Base-by-base conservation (phyloP, 2,113 vertebrate genomes). In the Panthera tigris region DNA sequence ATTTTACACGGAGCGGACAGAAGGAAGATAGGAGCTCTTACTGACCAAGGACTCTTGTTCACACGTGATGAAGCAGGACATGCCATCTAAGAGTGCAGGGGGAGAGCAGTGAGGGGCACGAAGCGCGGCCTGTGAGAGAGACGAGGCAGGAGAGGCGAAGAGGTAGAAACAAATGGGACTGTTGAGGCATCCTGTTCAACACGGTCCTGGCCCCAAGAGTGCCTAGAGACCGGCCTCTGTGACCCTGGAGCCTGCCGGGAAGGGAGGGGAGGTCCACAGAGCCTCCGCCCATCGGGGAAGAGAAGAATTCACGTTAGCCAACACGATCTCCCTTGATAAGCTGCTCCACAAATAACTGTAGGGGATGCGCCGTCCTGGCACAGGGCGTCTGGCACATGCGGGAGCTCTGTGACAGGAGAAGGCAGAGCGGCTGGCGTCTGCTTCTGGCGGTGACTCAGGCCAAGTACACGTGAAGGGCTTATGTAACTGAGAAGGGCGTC, bases 341-440 rank as follows among this genome's bases (percentile, higher is more conserved):
- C n/a, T 63, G 78, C 55, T 36, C 50, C 23, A 83, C 25, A 39
- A 65, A n/a, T 27, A 74, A 87, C 13, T 29, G 15, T 0, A 8
- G 39, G 68, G n/a, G 48, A 27, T 21, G 5, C 61, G 5, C 1
- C 29, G 8, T 39, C 25, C 50, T 69, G 31, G 45, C 39, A 15
- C n/a, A 68, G 15, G 16, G 36, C 4, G 19, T 5, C 41, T 1
- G 15, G 52, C 16, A 31, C 33, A 0, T 0, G 0, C 7, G 5
- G n/a, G 63, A 23, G 4, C 25, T 31, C 81, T 39, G 50, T 15
- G n/a, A 78, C 9, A 7, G 52, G 36, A 50, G 33, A 39, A 10
- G 21, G 50, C 80, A n/a, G 81, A 41, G 29, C 2, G 9, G 57
- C 19, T 1, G 0, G 16, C 18, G 66, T 8, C 50, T 21, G 55